These are phyloP conservation scores for Diarsia dahlii DNA, from an alignment of 2,888 invertebrate species.

Conservation along the genomic window DNA sequence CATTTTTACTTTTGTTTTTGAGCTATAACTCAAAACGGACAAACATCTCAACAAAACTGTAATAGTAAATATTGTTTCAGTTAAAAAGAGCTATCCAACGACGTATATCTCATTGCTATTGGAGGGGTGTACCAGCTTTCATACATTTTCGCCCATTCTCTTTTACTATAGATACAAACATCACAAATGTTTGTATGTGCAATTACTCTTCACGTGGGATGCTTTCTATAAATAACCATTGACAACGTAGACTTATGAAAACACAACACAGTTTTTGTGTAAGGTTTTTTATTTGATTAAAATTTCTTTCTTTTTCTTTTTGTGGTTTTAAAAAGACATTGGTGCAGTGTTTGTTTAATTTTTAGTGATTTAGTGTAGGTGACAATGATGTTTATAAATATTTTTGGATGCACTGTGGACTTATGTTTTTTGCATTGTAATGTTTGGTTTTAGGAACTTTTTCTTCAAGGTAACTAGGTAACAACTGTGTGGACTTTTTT, in stretches of 20 bases:
- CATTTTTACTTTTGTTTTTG: no score
- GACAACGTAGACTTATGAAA: constrained; percentile 73
- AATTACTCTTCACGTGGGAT: constrained; percentile 82
- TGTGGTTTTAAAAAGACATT: background rate
- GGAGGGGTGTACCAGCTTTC: no score
- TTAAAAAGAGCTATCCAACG: no score
- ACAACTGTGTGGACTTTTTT: constrained; percentile 20
- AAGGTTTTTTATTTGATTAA: constrained; percentile 51
- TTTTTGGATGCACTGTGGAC: constrained; percentile 51
- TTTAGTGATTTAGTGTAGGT: constrained; percentile 61
- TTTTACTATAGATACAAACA: constrained; percentile 63
- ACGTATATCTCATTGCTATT: no score
- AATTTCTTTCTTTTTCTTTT: background rate
- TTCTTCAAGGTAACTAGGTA: constrained; percentile 78
- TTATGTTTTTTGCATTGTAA: constrained; percentile 72
- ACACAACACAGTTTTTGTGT: constrained; percentile 54
- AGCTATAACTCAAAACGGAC: no score
- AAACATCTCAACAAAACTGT: no score
- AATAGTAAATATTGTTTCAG: no score
- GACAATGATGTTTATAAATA: constrained; percentile 72
- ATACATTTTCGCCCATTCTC: no score
- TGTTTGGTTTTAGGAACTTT: constrained; percentile 81
- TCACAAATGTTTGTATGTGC: constrained; percentile 70
- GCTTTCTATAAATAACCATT: constrained; percentile 85
- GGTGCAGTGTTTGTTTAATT: constrained; percentile 17